Base-by-base conservation (phyloP, 2,113 vertebrate species). In the Tor tambroides region DNA sequence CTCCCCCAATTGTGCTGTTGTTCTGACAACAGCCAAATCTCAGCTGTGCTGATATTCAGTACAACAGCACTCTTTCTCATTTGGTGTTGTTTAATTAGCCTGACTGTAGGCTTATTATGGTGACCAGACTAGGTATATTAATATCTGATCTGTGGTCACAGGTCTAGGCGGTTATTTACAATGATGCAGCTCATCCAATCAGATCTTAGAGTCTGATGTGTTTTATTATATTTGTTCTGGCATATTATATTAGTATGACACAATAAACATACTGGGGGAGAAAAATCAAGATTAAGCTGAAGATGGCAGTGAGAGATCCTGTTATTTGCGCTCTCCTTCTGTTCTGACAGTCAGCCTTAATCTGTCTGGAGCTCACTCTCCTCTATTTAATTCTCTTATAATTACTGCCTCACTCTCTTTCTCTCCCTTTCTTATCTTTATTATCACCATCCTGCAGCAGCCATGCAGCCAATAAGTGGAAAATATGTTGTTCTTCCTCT, bases 321-420 rank as follows among this genome's bases (percentile, higher is more conserved):
- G 65, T 82, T 88, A 84, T 87, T 89, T 84, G 28, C 71, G 59
- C 82, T 88, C 78, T 86, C 71, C 19, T 86, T 86, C 79, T 69
- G 56, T 79, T 77, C 30, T 23, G 10, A 30, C 77, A 80, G 74
- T 86, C 71, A 23, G 17, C 69, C 14, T 63, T 89, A 90, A 87
- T 90, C 88, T 80, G 74, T 46, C 65, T 82, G 85, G 86, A 90
- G 85, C 86, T 87, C 82, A 83, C 86, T 83, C 80, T 90, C 87
- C 85, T 87, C 85, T 83, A 69, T 81, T 74, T 86, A 90, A 90
- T 91, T 89, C 87, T 89, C 87, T 85, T 65, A 76, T 87, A 87
- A 87, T 90, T 87, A 89, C 32, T 80, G 54, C 78, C 78, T 80
- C 23, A n/a, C 11, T 63, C 30, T 63, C 49, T 74, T 14, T 87